Base-by-base conservation (phyloP, 2,797 vertebrate species). In the Lagothrix lagotricha region DNA sequence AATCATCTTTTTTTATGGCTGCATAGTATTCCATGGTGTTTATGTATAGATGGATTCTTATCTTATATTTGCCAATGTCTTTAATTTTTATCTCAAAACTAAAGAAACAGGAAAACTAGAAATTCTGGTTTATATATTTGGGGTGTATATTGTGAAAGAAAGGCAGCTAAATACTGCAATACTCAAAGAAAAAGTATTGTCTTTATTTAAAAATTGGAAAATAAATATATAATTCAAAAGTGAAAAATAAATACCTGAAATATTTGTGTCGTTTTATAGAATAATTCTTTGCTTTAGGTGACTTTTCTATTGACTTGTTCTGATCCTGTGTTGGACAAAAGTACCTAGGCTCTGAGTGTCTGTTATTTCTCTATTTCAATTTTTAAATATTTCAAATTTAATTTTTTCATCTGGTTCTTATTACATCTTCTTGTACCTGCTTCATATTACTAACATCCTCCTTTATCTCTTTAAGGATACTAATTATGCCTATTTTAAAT, bases 91-190 rank as follows among this genome's bases (percentile, higher is more conserved):
- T 70, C 28, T 95, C 14, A 91, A 64, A 96, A 85, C 41, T 93
- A 41, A 91, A 92, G 14, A 85, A 61, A 96, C 50, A 82, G 41
- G 86, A 72, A 94, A 93, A 88, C 61, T 96, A 39, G 48, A 96
- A 85, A 33, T 85, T 96, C 92, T 85, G 83, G 80, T 84, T 57
- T n/a, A 67, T 88, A 73, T 54, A 90, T 95, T 93, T 88, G 67
- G 36, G 57, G 30, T 77, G 5, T 91, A 36, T 17, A 80, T 92
- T 88, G 14, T 72, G 1, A 19, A 89, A 86, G 61, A 82, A 91
- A 93, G 52, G 89, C 7, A 72, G 41, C 9, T 70, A 36, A 39
- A 70, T 70, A 86, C 46, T 83, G 22, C 50, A 87, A 88, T 64
- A 95, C 57, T 58, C 50, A 93, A 93, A 97, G 83, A 41, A 70